Evolutionary conservation across 2,113 vertebrate genomes (phyloP).

Genomic region (Forbesichthys agassizii): DNA sequence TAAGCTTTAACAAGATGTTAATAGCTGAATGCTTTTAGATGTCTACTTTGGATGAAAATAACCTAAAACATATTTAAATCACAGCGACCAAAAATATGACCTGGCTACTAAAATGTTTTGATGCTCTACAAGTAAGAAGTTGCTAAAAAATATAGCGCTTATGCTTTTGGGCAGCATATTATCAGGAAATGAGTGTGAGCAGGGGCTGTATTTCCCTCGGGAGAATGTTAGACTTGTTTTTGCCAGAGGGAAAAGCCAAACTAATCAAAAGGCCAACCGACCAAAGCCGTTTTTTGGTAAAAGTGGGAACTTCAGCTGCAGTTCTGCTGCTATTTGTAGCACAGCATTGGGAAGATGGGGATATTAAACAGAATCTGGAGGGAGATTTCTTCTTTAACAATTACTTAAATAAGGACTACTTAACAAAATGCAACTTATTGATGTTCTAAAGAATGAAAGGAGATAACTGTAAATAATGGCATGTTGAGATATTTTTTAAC

Average conservation of each 20-base stretch:
- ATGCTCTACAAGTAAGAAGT: conserved; percentile 7
- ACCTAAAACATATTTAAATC: too few relatives aligned
- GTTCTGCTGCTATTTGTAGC: too few relatives aligned
- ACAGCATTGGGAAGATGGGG: too few relatives aligned
- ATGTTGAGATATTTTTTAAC: too few relatives aligned
- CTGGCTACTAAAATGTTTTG: not conserved
- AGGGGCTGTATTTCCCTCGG: conserved; percentile 30
- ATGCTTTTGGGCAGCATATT: conserved; percentile 38
- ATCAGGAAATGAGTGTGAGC: conserved; percentile 23
- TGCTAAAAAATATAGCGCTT: not conserved
- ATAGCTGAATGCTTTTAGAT: not conserved
- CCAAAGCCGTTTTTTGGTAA: not conserved
- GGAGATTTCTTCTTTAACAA: too few relatives aligned
- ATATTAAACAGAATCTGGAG: too few relatives aligned
- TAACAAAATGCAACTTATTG: too few relatives aligned
- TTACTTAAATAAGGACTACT: too few relatives aligned
- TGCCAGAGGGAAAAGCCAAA: conserved; percentile 32
- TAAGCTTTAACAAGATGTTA: conserved; percentile 14
- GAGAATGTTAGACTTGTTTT: conserved; percentile 33
- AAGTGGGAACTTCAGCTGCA: too few relatives aligned
- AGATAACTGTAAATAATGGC: too few relatives aligned
- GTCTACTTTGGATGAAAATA: not conserved
- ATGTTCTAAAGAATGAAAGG: too few relatives aligned
- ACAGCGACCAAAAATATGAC: not conserved
- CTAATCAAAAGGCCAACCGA: conserved; percentile 35